Evolutionary conservation across 2,797 vertebrate genomes (phyloP).

Genomic region (Mus spretus): DNA sequence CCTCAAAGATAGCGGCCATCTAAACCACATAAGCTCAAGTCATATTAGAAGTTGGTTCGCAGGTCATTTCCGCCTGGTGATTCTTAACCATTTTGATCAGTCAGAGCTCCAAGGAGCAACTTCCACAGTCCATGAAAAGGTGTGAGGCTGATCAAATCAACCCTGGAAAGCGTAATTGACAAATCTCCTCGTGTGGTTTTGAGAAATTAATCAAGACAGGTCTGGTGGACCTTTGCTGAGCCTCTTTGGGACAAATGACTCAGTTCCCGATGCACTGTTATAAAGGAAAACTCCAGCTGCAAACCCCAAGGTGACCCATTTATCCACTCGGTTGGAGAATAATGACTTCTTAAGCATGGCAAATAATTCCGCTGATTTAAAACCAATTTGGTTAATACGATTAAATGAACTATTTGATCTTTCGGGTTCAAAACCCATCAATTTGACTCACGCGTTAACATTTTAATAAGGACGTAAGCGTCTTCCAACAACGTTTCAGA

Average conservation of each 20-base stretch:
- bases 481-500: constrained; percentile 20
- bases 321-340: constrained; percentile 63
- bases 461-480: constrained; percentile 59
- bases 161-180: constrained; percentile 78
- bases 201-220: constrained; percentile 77
- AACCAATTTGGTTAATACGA: constrained; percentile 80
- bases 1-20: constrained; percentile 50
- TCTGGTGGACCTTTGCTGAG: constrained; percentile 71
- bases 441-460: constrained; percentile 51
- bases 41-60: constrained; percentile 31
- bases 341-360: constrained; percentile 72
- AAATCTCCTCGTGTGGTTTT: constrained; percentile 80
- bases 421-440: constrained; percentile 66
- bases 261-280: constrained; percentile 46
- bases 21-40: constrained; percentile 42
- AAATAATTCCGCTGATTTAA: constrained; percentile 79
- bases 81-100: constrained; percentile 75
- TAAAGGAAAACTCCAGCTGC: constrained; percentile 64
- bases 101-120: constrained; percentile 64
- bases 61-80: constrained; percentile 45
- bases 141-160: constrained; percentile 80
- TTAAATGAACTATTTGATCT: constrained; percentile 81
- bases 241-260: constrained; percentile 67
- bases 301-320: constrained; percentile 80
- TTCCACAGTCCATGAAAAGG: constrained; percentile 59